A percentile compares a stretch with the other conserved stretches of the same genome.
phyloP scores from a whole-genome alignment of 37 sponge, comb jelly and placozoan species.

The Crambe crambe region DNA sequence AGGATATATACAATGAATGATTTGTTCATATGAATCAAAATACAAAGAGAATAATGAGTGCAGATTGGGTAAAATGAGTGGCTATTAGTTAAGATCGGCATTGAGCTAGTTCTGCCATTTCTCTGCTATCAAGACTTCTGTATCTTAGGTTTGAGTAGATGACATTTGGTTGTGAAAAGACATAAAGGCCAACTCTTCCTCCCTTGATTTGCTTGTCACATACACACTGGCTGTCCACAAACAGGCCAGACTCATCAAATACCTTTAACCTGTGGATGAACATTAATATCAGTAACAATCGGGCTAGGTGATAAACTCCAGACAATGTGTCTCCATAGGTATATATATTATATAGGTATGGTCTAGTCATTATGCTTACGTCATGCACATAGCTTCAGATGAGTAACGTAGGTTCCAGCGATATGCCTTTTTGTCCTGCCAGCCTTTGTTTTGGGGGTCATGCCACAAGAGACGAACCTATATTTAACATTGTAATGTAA shows the following conservation, averaged over 20 bases:
- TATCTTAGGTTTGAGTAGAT: slow-evolving; percentile 50
- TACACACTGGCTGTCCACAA: slow-evolving; percentile 73
- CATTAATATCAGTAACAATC: not conserved
- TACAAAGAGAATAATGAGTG: not conserved
- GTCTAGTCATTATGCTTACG: too few species aligned
- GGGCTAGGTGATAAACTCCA: not conserved
- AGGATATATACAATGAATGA: not conserved
- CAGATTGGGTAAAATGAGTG: not conserved
- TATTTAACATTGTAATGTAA: too few species aligned
- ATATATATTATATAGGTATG: not conserved
- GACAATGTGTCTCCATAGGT: not conserved
- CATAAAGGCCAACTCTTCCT: slow-evolving; percentile 78
- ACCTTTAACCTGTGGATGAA: slow-evolving; percentile 31
- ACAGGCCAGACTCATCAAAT: slow-evolving; percentile 21
- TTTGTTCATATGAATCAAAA: not conserved
- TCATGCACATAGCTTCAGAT: slow-evolving; percentile 34
- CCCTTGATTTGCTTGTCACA: slow-evolving; percentile 59
- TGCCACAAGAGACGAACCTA: slow-evolving; percentile 41
- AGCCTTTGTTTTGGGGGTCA: slow-evolving; percentile 41
- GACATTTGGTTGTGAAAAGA: slow-evolving; percentile 69
- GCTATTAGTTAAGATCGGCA: not conserved
- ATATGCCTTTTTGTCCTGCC: slow-evolving; percentile 50
- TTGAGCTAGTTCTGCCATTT: not conserved
- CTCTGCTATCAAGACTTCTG: slow-evolving; percentile 3
- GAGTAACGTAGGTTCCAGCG: slow-evolving; percentile 57